phyloP scores from a whole-genome alignment of 2,113 vertebrate genomes.

The Aegotheles bennettii region DNA sequence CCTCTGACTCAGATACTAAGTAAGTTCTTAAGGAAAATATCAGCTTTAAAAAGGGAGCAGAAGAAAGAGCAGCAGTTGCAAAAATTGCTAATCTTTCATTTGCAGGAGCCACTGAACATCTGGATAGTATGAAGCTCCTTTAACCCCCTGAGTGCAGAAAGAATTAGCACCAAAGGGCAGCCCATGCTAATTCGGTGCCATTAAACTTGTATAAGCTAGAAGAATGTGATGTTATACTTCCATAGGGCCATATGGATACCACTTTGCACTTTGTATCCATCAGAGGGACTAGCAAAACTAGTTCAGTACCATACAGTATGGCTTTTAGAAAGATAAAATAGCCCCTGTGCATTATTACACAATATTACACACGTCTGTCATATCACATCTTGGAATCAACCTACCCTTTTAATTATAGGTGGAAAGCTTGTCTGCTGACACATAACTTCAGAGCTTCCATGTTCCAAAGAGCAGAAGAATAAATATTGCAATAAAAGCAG shows the following conservation, averaged over 20 bases:
- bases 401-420: neutral
- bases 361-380: conserved; percentile 3
- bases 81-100: conserved; percentile 79
- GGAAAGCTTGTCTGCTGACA: neutral
- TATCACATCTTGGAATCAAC: neutral
- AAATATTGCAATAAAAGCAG: neutral
- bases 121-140: conserved; percentile 71
- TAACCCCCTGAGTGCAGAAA: conserved; percentile 73
- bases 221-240: conserved; percentile 63
- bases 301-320: neutral
- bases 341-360: conserved; percentile 35
- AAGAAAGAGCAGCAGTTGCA: conserved; percentile 72
- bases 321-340: conserved; percentile 41
- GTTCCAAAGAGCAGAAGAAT: neutral
- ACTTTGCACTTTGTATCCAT: conserved; percentile 54
- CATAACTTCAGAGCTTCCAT: neutral
- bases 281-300: conserved; percentile 48
- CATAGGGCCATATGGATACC: conserved; percentile 60
- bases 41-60: conserved; percentile 68
- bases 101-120: conserved; percentile 74
- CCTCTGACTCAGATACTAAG: conserved; percentile 74
- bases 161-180: conserved; percentile 76
- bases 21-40: conserved; percentile 77
- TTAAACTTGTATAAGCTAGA: conserved; percentile 75
- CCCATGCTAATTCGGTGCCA: conserved; percentile 70